These are phyloP conservation scores for Hypothenemus hampei DNA, from an alignment of 1,140 invertebrate genomes.

Conservation along the genomic window DNA sequence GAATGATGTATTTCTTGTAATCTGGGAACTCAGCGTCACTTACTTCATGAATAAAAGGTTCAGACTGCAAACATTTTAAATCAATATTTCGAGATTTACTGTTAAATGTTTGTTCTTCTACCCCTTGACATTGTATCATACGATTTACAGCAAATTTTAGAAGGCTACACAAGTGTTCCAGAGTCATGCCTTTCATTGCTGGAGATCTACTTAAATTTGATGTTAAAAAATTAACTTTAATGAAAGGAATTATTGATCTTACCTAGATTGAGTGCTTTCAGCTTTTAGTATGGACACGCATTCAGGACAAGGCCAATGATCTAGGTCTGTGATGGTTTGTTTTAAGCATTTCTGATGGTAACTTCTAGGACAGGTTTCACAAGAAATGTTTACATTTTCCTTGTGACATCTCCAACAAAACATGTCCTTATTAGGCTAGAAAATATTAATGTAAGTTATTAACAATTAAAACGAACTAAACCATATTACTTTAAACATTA, in stretches of 20 bases:
- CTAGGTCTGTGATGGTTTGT: constrained; percentile 49
- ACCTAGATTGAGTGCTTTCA: constrained; percentile 63
- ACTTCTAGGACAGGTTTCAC: constrained; percentile 78
- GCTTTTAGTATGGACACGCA: constrained; percentile 74
- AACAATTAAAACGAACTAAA: too few relatives aligned
- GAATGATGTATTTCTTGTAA: constrained; percentile 74
- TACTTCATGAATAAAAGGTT: constrained; percentile 71
- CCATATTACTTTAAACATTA: constrained; percentile 27
- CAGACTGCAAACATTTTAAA: constrained; percentile 48
- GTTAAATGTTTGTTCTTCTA: constrained; percentile 46
- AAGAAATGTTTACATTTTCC: constrained; percentile 59
- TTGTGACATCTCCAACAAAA: constrained; percentile 88
- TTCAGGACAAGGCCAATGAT: constrained; percentile 82
- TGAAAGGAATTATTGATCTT: background rate
- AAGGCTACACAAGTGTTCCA: constrained; percentile 69
- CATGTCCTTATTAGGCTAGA: constrained; percentile 55
- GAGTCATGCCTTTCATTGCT: constrained; percentile 64
- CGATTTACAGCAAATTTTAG: constrained; percentile 68
- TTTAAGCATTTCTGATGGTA: constrained; percentile 76
- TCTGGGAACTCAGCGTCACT: constrained; percentile 62
- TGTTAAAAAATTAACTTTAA: background rate
- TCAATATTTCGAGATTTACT: background rate
- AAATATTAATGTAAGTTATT: background rate
- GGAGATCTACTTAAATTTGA: constrained; percentile 51
- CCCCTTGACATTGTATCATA: constrained; percentile 68